Evolutionary conservation across 1,140 invertebrate genomes (phyloP).

Genomic region (Macrobrachium rosenbergii): DNA sequence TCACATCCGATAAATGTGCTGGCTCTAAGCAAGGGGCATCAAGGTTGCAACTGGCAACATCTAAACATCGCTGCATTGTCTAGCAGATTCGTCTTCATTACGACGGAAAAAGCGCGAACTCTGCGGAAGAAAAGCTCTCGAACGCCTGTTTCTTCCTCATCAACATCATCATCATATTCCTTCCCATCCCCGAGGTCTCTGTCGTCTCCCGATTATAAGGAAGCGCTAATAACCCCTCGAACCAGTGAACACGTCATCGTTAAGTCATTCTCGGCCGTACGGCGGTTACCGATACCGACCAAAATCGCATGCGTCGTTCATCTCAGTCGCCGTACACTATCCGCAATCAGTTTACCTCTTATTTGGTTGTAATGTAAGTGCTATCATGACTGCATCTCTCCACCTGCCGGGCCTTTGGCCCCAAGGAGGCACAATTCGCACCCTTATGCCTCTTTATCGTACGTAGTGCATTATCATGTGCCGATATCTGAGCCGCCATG

Average conservation of each 20-base stretch:
- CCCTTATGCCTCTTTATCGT: neutral
- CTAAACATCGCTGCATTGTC: conserved; percentile 19
- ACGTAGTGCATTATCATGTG: neutral
- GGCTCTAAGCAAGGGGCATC: too few species aligned
- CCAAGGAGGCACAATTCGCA: neutral
- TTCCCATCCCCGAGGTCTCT: too few species aligned
- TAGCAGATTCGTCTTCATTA: conserved; percentile 28
- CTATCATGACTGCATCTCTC: neutral
- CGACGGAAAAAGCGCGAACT: conserved; percentile 2
- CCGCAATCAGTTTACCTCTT: neutral
- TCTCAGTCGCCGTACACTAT: neutral
- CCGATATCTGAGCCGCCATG: too few species aligned
- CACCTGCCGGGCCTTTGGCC: neutral
- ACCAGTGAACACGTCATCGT: neutral
- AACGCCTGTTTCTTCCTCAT: conserved; percentile 1
- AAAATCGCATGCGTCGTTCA: neutral
- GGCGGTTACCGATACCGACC: neutral
- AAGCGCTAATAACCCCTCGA: conserved; percentile 31
- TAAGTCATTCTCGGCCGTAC: neutral
- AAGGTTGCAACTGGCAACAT: neutral
- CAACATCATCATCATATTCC: neutral
- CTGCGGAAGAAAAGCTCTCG: conserved; percentile 11
- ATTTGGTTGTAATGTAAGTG: conserved; percentile 5
- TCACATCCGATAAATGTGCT: too few species aligned
- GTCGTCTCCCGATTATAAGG: too few species aligned